Evolutionary conservation across 2,113 vertebrate species (phyloP).

Genomic region (Apteryx owenii): DNA sequence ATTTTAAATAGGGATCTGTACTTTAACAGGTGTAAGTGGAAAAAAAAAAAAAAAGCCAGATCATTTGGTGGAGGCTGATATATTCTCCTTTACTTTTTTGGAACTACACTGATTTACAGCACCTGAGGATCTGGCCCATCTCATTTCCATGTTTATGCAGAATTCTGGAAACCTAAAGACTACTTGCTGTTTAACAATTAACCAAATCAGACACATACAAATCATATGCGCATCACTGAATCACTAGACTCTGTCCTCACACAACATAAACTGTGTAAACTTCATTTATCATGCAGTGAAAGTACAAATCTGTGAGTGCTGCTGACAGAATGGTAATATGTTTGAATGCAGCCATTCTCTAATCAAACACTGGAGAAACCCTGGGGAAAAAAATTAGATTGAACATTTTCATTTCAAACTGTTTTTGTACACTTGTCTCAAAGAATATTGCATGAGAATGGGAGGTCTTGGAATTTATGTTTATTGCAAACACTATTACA

Average conservation of each 20-base stretch:
- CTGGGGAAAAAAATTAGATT: slow-evolving; percentile 31
- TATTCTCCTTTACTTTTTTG: not conserved
- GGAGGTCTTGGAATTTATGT: slow-evolving; percentile 4
- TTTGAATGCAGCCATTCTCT: slow-evolving; percentile 36
- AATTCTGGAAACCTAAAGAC: not conserved
- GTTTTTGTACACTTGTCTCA: slow-evolving; percentile 32
- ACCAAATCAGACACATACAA: slow-evolving; percentile 11
- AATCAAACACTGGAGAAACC: slow-evolving; percentile 55
- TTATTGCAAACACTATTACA: slow-evolving; percentile 19
- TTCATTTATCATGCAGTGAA: slow-evolving; percentile 52
- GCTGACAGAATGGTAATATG: slow-evolving; percentile 42
- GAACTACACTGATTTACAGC: not conserved
- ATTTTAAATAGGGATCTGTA: not conserved
- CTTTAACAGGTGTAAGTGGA: not conserved
- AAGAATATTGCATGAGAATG: not conserved
- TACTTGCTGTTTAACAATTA: not conserved
- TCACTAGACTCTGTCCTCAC: not conserved
- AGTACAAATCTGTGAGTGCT: not conserved
- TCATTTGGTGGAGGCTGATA: not conserved
- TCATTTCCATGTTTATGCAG: not conserved
- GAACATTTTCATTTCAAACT: slow-evolving; percentile 54
- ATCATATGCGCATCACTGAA: not conserved
- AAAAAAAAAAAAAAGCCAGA: not conserved
- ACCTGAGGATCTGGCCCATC: not conserved
- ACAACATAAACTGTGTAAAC: slow-evolving; percentile 32